phyloP scores from a whole-genome alignment of 1,140 invertebrate genomes.

The Leptestheria dahalacensis region DNA sequence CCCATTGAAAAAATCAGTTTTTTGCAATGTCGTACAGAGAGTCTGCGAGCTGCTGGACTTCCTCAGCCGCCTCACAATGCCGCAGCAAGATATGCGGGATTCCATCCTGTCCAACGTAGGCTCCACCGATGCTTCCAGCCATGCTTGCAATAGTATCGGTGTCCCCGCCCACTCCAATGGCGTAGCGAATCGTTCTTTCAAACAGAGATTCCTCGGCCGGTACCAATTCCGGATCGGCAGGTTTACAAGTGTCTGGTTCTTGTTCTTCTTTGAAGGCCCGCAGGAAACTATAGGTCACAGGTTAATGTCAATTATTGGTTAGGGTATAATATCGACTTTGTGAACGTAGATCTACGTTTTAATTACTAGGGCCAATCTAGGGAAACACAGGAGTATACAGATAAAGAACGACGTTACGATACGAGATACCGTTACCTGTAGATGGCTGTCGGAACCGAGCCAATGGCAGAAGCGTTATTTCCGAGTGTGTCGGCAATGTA shows the following conservation, averaged over 20 bases:
- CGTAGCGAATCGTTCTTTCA: slow-evolving; percentile 43
- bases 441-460: slow-evolving; percentile 4
- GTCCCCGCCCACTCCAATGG: slow-evolving; percentile 59
- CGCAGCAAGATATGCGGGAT: slow-evolving; percentile 40
- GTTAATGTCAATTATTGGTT: too few relatives aligned
- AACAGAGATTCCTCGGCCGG: slow-evolving; percentile 10
- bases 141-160: slow-evolving; percentile 66
- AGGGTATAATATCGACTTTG: too few relatives aligned
- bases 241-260: background rate
- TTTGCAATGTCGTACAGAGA: slow-evolving; percentile 2
- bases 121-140: slow-evolving; percentile 59
- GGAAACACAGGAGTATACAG: too few relatives aligned
- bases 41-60: slow-evolving; percentile 17
- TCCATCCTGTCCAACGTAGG: slow-evolving; percentile 45
- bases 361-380: too few relatives aligned
- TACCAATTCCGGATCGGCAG: slow-evolving; percentile 7
- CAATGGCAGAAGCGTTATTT: slow-evolving; percentile 40
- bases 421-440: background rate
- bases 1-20: too few relatives aligned
- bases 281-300: slow-evolving; percentile 57
- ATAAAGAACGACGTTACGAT: too few relatives aligned
- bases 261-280: slow-evolving; percentile 27
- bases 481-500: slow-evolving; percentile 42
- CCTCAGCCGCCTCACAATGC: slow-evolving; percentile 41
- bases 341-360: too few relatives aligned